Base-by-base conservation (phyloP, 2,888 invertebrate genomes). In the Monochamus alternatus region DNA sequence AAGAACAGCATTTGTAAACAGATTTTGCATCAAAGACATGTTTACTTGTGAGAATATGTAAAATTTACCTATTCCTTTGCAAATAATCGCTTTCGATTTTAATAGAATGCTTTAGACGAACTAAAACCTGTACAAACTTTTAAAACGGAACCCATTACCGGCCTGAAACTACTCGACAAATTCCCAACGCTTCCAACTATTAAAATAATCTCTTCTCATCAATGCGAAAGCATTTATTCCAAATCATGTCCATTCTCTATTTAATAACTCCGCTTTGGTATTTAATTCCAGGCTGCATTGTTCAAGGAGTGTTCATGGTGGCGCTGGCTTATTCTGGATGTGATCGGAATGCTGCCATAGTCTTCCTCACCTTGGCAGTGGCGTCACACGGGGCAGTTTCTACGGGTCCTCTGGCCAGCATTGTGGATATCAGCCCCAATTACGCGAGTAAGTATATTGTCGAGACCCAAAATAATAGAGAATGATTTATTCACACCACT, bases 341-440 rank as follows among this genome's bases (percentile, higher is more conserved):
- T 83, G 89, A 93, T 83, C 89, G 91, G 4, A 88, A 87, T 0
- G 88, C 90, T 3, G 93, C 93, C 0, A 91, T 93, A 62, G 84
- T 92, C 3, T 91, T 93, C 79, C 88, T 94, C 78, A 91, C 92
- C 52, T 79, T 91, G n/a, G 93, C 94, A 0, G 92, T 92, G 1
- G 91, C 92, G 58, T 89, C 92, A 7, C 93, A 93, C 83, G 94
- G 94, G 0, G 92, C 93, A 0, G 91, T 93, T 2, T 93, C 93
- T 0, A 92, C 93, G 0, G 94, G 94, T 0, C 92, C 93, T 1
- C 87, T 94, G 47, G 92, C 94, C 3, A 92, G 91, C 70, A 90
- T 93, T 74, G 93, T 94, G 8, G 94, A 94, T 81, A 90, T 94
- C 65, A 92, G 93, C 74, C 93, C 93, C 0, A 93, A 93, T 86